Conservation (phyloP, 2,888 invertebrate species). For the Leucoma salicis region DNA sequence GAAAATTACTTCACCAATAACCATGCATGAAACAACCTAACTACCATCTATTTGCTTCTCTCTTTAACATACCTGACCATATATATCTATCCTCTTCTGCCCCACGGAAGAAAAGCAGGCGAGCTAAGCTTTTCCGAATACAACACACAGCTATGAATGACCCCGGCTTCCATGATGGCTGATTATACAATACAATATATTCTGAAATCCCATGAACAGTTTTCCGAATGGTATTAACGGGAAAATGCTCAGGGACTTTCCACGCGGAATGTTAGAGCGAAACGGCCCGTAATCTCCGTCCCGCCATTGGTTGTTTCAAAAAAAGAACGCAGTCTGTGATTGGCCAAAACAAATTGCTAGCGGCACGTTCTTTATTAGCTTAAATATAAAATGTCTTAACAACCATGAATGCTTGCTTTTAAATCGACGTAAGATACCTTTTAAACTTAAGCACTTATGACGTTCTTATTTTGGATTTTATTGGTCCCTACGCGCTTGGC, state of each 20-base stretch:
- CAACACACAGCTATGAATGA: constrained; percentile 61
- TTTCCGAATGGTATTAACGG: constrained; percentile 40
- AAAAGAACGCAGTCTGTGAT: constrained; percentile 74
- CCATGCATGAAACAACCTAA: constrained; percentile 52
- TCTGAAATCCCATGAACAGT: constrained; percentile 62
- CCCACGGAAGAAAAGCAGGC: constrained; percentile 52
- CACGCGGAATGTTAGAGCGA: constrained; percentile 50
- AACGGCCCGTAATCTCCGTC: constrained; percentile 72
- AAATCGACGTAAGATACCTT: constrained; percentile 42
- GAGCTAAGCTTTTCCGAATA: constrained; percentile 66
- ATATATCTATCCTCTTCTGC: constrained; percentile 42
- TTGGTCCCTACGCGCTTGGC: constrained; percentile 29
- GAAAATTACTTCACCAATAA: constrained; percentile 71
- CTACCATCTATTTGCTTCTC: constrained; percentile 49
- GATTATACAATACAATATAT: constrained; percentile 79
- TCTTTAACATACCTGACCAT: constrained; percentile 31
- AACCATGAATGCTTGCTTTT: constrained; percentile 27
- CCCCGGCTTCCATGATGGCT: constrained; percentile 79
- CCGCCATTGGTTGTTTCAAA: constrained; percentile 78
- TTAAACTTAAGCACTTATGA: constrained; percentile 31
- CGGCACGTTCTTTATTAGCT: constrained; percentile 66
- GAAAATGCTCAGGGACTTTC: constrained; percentile 58
- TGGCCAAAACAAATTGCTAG: constrained; percentile 82
- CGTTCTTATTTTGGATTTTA: constrained; percentile 1
- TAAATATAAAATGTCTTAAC: constrained; percentile 63